Conservation (phyloP, 92 coral and sea anemone species). For the Micromussa lordhowensis region DNA sequence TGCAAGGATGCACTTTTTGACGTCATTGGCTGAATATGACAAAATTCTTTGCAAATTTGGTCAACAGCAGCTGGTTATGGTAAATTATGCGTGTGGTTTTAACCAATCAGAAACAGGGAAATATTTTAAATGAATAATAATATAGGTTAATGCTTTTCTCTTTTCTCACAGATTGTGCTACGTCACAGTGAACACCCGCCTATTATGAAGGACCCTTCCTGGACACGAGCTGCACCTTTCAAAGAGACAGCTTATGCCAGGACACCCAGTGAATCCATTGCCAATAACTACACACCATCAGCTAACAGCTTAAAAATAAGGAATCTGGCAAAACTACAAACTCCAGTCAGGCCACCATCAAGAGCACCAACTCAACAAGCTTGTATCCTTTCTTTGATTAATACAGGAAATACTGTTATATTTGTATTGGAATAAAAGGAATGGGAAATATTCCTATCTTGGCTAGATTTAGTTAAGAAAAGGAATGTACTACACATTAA, state of each 20-base stretch:
- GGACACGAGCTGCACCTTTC: conserved; percentile 98
- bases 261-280: conserved; percentile 99
- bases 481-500: neutral
- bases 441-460: too few relatives aligned
- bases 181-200: conserved; percentile 99
- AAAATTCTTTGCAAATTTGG: too few relatives aligned
- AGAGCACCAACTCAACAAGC: conserved; percentile 77
- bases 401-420: neutral
- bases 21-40: too few relatives aligned
- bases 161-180: conserved; percentile 82
- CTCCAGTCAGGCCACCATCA: conserved; percentile 72
- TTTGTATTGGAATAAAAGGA: too few relatives aligned
- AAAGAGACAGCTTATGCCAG: conserved; percentile 96
- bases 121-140: too few relatives aligned
- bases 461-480: too few relatives aligned
- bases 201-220: conserved; percentile 97
- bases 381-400: conserved; percentile 55
- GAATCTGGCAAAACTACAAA: conserved; percentile 73
- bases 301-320: conserved; percentile 85
- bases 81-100: too few relatives aligned
- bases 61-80: too few relatives aligned
- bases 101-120: too few relatives aligned
- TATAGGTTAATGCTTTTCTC: neutral
- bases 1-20: too few relatives aligned
- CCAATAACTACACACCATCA: conserved; percentile 95